Evolutionary conservation across 2,888 invertebrate species (phyloP).

Genomic region (Tachina fera): DNA sequence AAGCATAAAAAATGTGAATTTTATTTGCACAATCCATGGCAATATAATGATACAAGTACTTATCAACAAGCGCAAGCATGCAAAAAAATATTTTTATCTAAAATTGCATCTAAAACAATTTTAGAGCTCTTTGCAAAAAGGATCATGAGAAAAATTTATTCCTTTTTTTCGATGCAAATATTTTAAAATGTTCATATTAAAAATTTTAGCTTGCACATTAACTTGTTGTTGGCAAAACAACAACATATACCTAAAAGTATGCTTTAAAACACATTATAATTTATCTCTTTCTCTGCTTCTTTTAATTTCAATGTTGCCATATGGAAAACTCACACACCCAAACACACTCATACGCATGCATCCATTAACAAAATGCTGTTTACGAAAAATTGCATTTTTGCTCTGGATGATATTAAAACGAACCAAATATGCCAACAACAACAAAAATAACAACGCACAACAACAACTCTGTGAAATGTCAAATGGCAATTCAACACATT

Average conservation of each 20-base stretch:
- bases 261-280: conserved; percentile 47
- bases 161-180: conserved; percentile 4
- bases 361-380: conserved; percentile 32
- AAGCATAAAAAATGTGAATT: conserved; percentile 3
- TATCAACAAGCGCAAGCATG: neutral
- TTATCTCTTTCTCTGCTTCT: conserved; percentile 43
- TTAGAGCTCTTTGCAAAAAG: neutral
- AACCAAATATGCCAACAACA: conserved; percentile 12
- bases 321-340: neutral
- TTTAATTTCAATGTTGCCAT: conserved; percentile 43
- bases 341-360: neutral
- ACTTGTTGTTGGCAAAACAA: conserved; percentile 10
- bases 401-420: conserved; percentile 41
- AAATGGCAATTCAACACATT: conserved; percentile 64
- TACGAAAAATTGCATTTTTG: conserved; percentile 19
- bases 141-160: conserved; percentile 19
- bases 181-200: conserved; percentile 1
- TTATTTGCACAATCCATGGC: conserved; percentile 30
- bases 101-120: conserved; percentile 37
- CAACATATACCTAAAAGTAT: neutral
- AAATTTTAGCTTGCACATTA: conserved; percentile 19
- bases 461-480: conserved; percentile 53
- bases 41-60: conserved; percentile 20
- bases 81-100: neutral
- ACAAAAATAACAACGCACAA: conserved; percentile 24